Percentiles rank a stretch among this genome's conserved stretches.
Conservation (phyloP, 2,888 invertebrate species). For the Argynnis bischoffii region DNA sequence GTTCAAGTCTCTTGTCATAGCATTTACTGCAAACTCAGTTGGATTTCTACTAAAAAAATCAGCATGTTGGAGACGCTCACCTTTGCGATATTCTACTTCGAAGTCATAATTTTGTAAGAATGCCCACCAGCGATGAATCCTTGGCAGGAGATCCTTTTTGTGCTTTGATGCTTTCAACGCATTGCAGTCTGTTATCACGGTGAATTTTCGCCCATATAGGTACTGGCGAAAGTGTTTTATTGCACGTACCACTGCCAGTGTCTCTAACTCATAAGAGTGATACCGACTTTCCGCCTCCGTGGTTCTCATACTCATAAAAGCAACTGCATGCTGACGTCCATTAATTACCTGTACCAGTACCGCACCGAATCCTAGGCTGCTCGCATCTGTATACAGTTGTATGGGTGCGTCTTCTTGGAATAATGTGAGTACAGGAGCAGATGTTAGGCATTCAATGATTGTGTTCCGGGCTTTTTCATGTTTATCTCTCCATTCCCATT, state of each 20-base stretch:
- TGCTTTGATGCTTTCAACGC: constrained; percentile 47
- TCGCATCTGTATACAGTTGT: no score
- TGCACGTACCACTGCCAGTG: constrained; percentile 42
- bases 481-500: constrained; percentile 28
- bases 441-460: constrained; percentile 6
- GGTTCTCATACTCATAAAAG: constrained; percentile 39
- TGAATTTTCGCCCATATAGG: constrained; percentile 43
- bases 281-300: constrained; percentile 40
- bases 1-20: constrained; percentile 29
- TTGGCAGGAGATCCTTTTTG: constrained; percentile 45
- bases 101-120: constrained; percentile 46
- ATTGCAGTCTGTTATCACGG: constrained; percentile 46
- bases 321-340: constrained; percentile 34
- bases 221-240: constrained; percentile 48
- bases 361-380: no score
- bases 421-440: constrained; percentile 8
- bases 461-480: constrained; percentile 7
- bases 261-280: constrained; percentile 44
- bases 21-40: constrained; percentile 19
- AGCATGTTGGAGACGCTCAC: constrained; percentile 35
- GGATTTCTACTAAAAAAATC: constrained; percentile 20
- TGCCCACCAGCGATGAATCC: constrained; percentile 49
- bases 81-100: constrained; percentile 41
- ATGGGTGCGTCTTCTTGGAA: constrained; percentile 5
- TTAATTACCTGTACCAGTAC: not conserved